phyloP scores from a whole-genome alignment of 2,888 invertebrate species.

The Macrosiphum euphorbiae region DNA sequence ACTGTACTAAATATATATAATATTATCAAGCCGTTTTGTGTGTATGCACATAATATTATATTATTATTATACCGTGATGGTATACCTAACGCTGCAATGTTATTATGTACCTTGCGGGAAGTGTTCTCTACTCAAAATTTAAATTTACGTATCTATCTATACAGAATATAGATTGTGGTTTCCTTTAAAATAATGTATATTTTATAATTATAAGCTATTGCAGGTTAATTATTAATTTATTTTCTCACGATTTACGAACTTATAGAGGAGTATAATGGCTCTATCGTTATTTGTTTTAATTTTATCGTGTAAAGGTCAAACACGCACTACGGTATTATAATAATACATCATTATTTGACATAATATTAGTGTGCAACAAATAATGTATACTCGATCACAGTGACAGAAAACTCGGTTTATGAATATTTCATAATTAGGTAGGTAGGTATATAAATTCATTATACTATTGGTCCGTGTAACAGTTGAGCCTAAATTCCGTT shows the following conservation, averaged over 20 bases:
- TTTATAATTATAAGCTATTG: background rate
- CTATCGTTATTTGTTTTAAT: background rate
- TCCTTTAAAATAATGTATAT: background rate
- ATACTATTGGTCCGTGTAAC: slow-evolving; percentile 54
- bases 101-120: background rate
- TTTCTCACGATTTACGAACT: background rate
- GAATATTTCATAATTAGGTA: background rate
- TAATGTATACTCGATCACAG: slow-evolving; percentile 16
- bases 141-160: background rate
- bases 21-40: background rate
- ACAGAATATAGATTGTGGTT: background rate
- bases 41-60: background rate
- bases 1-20: background rate
- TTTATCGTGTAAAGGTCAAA: background rate
- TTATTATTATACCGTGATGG: background rate
- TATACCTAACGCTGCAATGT: background rate
- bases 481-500: slow-evolving; percentile 49
- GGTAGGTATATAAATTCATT: slow-evolving; percentile 23
- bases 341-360: background rate
- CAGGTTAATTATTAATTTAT: background rate
- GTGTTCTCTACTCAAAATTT: background rate
- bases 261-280: background rate
- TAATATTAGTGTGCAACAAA: background rate
- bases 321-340: background rate
- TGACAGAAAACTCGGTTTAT: slow-evolving; percentile 26